These are phyloP conservation scores for Eupithecia vulgata DNA, from an alignment of 2,888 invertebrate species.

Conservation along the genomic window DNA sequence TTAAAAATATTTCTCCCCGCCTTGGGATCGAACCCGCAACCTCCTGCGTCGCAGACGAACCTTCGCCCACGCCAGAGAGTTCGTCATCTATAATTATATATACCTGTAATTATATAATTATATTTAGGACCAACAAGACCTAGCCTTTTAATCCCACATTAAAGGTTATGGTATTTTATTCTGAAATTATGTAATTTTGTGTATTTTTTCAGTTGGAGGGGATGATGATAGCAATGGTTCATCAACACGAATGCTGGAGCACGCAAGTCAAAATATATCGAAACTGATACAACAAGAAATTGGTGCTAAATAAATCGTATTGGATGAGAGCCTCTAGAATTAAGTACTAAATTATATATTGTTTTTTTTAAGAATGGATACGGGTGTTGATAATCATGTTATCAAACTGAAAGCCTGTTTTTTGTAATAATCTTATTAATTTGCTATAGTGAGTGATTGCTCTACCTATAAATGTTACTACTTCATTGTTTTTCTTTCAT, in stretches of 20 bases:
- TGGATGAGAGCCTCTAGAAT: background rate
- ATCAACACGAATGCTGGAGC: constrained; percentile 3
- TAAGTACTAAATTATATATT: background rate
- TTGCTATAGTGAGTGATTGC: background rate
- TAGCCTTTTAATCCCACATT: background rate
- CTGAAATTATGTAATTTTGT: background rate
- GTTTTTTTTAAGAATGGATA: background rate
- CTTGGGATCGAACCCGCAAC: too few relatives aligned
- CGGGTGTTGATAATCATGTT: background rate
- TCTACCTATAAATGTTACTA: background rate
- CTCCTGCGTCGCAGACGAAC: too few relatives aligned
- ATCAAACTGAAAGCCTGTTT: background rate
- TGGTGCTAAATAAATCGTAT: background rate
- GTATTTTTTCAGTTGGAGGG: background rate
- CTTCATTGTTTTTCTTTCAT: background rate
- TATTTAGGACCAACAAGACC: too few relatives aligned
- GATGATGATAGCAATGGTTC: background rate
- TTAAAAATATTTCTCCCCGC: too few relatives aligned
- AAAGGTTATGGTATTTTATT: background rate
- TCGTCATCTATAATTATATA: too few relatives aligned
- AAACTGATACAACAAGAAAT: constrained; percentile 1
- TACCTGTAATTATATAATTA: too few relatives aligned
- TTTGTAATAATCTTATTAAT: background rate
- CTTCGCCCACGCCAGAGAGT: too few relatives aligned
- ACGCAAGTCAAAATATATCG: background rate